These are phyloP conservation scores for Riptortus pedestris DNA, from an alignment of 1,140 invertebrate species.

Conservation along the genomic window DNA sequence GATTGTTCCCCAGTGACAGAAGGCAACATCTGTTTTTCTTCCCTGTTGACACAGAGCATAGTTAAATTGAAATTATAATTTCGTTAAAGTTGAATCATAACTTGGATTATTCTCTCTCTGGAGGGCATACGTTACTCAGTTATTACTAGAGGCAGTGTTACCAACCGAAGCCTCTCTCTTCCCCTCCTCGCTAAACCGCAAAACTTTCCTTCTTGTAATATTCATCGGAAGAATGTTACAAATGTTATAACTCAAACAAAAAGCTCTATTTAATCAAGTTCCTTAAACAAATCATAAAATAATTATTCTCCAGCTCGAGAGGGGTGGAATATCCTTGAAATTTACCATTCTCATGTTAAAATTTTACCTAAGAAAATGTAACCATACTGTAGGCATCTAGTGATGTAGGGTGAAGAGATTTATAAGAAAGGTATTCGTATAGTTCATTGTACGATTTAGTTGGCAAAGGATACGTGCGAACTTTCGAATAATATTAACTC, in stretches of 20 bases:
- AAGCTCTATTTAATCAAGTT: conserved; percentile 15
- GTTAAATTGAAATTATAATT: conserved; percentile 28
- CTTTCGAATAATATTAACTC: too few relatives aligned
- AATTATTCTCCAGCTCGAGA: not conserved
- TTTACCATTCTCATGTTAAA: too few relatives aligned
- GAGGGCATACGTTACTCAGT: conserved; percentile 20
- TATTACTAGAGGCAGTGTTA: conserved; percentile 19
- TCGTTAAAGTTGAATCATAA: conserved; percentile 27
- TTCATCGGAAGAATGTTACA: conserved; percentile 18
- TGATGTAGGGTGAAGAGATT: too few relatives aligned
- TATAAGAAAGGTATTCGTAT: too few relatives aligned
- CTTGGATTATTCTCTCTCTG: conserved; percentile 24
- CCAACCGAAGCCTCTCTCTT: not conserved
- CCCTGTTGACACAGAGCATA: conserved; percentile 24
- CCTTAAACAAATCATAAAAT: conserved; percentile 16
- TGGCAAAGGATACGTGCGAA: too few relatives aligned
- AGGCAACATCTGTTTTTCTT: conserved; percentile 23
- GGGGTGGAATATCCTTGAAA: too few relatives aligned
- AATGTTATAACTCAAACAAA: conserved; percentile 18
- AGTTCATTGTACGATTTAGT: too few relatives aligned
- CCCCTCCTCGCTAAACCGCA: not conserved
- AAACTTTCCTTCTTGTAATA: conserved; percentile 9
- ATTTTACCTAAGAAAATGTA: too few relatives aligned
- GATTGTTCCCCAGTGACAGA: too few relatives aligned
- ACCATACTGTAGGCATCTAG: too few relatives aligned